Percentiles rank a stretch among this genome's conserved stretches.
phyloP scores from a whole-genome alignment of 2,888 invertebrate genomes.

The Clivina fossor region DNA sequence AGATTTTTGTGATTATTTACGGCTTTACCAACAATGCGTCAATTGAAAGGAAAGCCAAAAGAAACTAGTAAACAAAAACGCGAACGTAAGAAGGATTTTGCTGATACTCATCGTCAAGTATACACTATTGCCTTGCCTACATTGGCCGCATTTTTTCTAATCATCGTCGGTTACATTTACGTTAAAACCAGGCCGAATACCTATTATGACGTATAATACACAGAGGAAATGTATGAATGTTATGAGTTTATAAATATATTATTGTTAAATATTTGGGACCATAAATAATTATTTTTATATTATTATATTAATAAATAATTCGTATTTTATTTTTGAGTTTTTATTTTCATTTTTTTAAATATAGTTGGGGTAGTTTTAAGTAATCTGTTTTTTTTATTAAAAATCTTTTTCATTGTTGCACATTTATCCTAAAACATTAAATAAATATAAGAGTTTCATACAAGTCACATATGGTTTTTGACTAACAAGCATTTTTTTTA shows the following conservation, averaged over 20 bases:
- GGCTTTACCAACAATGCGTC: conserved; percentile 65
- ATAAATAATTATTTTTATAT: conserved; percentile 28
- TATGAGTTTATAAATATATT: conserved; percentile 13
- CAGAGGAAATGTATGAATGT: conserved; percentile 13
- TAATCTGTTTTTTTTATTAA: conserved; percentile 17
- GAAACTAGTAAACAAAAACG: conserved; percentile 82
- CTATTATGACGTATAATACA: conserved; percentile 33
- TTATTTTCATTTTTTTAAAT: conserved; percentile 12
- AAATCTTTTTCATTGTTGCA: conserved; percentile 18
- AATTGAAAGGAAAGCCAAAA: conserved; percentile 78
- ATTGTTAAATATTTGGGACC: conserved; percentile 31
- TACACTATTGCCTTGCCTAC: conserved; percentile 77
- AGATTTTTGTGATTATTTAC: neutral
- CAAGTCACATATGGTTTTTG: conserved; percentile 23
- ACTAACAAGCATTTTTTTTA: conserved; percentile 8
- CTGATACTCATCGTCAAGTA: conserved; percentile 75
- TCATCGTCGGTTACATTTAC: conserved; percentile 77
- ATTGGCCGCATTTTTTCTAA: conserved; percentile 66
- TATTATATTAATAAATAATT: conserved; percentile 24
- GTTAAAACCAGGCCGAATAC: conserved; percentile 71
- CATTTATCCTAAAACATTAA: conserved; percentile 21
- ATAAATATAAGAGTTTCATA: conserved; percentile 26
- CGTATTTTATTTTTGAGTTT: conserved; percentile 10
- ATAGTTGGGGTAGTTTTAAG: conserved; percentile 13
- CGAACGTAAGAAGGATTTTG: conserved; percentile 81